These are phyloP conservation scores for Ischnus inquisitorius DNA, from an alignment of 2,888 invertebrate species.

Conservation along the genomic window DNA sequence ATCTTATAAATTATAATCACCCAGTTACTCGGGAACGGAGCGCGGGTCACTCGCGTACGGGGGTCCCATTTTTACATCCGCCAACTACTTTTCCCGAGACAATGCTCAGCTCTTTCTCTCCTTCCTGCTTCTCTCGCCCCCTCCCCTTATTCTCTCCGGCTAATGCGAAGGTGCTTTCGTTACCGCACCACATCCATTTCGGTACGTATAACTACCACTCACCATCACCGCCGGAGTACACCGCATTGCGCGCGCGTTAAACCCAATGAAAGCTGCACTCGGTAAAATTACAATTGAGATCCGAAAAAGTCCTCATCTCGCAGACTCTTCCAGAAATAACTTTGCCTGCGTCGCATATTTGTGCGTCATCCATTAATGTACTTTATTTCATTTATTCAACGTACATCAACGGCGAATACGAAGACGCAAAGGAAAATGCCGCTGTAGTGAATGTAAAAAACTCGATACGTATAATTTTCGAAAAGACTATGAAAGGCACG, in stretches of 20 bases:
- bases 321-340: neutral
- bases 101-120: slow-evolving; percentile 44
- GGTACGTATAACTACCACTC: slow-evolving; percentile 22
- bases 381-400: neutral
- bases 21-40: slow-evolving; percentile 30
- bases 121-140: slow-evolving; percentile 4
- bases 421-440: neutral
- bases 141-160: slow-evolving; percentile 7
- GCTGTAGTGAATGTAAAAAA: neutral
- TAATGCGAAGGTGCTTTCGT: slow-evolving; percentile 49
- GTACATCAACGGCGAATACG: neutral
- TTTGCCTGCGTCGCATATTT: neutral
- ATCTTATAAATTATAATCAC: slow-evolving; percentile 4
- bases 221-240: neutral
- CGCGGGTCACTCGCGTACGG: slow-evolving; percentile 39
- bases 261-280: slow-evolving; percentile 39
- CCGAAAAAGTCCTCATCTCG: neutral
- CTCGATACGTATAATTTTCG: neutral
- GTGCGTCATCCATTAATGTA: neutral
- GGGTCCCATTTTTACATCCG: slow-evolving; percentile 50
- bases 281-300: slow-evolving; percentile 44
- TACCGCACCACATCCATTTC: slow-evolving; percentile 36
- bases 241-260: slow-evolving; percentile 4
- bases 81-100: slow-evolving; percentile 53
- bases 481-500: neutral